Conservation (phyloP, 2,113 vertebrate genomes). For the Ornithorhynchus anatinus region DNA sequence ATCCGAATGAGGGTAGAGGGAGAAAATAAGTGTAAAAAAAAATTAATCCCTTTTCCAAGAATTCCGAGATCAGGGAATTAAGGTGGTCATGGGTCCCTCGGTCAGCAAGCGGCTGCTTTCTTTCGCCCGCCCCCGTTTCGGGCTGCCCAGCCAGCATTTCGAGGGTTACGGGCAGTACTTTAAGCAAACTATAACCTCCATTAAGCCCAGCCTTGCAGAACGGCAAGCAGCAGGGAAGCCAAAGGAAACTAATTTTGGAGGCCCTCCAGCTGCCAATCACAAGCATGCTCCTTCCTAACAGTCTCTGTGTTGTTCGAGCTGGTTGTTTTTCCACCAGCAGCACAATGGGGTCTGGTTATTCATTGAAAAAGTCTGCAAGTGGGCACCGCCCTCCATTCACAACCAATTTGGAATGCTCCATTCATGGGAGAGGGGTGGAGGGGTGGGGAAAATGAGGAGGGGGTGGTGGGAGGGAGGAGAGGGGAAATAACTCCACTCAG, state of each 20-base stretch:
- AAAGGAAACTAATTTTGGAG: constrained; percentile 72
- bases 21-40: constrained; percentile 42
- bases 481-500: constrained; percentile 42
- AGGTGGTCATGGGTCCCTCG: background rate
- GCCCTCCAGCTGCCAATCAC: constrained; percentile 67
- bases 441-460: no score
- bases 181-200: constrained; percentile 47
- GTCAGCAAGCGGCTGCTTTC: background rate
- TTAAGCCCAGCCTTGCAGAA: constrained; percentile 51
- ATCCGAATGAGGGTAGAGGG: background rate
- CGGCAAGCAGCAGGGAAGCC: constrained; percentile 58
- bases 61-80: background rate
- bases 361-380: constrained; percentile 69
- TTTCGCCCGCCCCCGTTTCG: background rate
- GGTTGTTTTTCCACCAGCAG: constrained; percentile 72
- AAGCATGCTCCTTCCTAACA: constrained; percentile 68
- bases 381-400: constrained; percentile 79
- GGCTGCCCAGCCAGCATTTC: constrained; percentile 22
- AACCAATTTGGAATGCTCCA: constrained; percentile 75
- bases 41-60: background rate
- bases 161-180: constrained; percentile 46
- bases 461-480: background rate
- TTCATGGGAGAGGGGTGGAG: constrained; percentile 56
- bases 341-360: constrained; percentile 80
- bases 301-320: constrained; percentile 70